Conservation (phyloP, 1,140 invertebrate species). For the Lepidurus couesii region DNA sequence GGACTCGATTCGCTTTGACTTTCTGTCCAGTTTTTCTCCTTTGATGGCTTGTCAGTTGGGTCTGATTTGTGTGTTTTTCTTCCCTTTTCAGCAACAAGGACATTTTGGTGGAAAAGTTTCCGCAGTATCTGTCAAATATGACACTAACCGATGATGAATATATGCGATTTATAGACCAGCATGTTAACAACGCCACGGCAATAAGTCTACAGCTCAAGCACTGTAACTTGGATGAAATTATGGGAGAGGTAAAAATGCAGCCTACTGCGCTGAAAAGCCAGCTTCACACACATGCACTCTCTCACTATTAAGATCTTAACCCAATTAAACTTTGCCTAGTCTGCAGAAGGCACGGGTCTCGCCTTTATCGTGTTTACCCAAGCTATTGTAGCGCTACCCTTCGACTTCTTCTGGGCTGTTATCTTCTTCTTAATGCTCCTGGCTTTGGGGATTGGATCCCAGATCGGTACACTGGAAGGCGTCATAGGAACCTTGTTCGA, state of each 20-base stretch:
- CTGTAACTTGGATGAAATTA: slow-evolving; percentile 33
- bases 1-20: too few relatives aligned
- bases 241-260: slow-evolving; percentile 29
- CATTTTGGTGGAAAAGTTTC: slow-evolving; percentile 47
- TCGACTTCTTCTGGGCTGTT: slow-evolving; percentile 84
- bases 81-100: slow-evolving; percentile 53
- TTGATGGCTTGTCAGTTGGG: too few relatives aligned
- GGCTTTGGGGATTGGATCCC: slow-evolving; percentile 79
- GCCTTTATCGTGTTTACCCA: slow-evolving; percentile 89
- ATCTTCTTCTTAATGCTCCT: slow-evolving; percentile 90
- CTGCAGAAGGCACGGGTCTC: slow-evolving; percentile 85
- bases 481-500: slow-evolving; percentile 91
- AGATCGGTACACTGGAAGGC: slow-evolving; percentile 86
- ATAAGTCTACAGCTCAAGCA: slow-evolving; percentile 24
- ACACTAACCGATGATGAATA: background rate
- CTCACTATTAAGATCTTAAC: background rate
- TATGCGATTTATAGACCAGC: slow-evolving; percentile 3
- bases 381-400: slow-evolving; percentile 82
- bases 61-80: background rate
- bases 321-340: slow-evolving; percentile 50
- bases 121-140: background rate
- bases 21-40: too few relatives aligned
- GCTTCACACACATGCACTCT: background rate
- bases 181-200: background rate
- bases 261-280: background rate